Conservation (phyloP, 2,113 vertebrate species). For the Salvelinus sp. region DNA sequence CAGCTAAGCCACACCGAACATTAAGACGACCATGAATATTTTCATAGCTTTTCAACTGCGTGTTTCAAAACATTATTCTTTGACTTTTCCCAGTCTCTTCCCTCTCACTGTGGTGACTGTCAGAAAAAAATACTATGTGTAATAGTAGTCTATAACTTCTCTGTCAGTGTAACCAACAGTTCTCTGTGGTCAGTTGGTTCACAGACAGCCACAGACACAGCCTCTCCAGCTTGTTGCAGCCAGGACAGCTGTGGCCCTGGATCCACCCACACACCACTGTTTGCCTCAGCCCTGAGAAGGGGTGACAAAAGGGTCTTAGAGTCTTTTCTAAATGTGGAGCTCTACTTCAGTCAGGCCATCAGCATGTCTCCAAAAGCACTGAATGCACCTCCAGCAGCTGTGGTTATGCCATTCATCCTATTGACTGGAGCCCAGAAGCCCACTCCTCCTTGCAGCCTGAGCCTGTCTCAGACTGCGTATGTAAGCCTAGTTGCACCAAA, state of each 20-base stretch:
- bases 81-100: neutral
- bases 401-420: constrained; percentile 42
- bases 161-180: neutral
- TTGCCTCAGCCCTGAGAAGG: constrained; percentile 31
- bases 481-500: constrained; percentile 6
- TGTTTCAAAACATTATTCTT: constrained; percentile 8
- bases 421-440: constrained; percentile 19
- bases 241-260: constrained; percentile 49
- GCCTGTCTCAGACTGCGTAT: constrained; percentile 5
- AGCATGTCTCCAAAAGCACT: constrained; percentile 31
- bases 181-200: neutral
- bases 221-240: constrained; percentile 12
- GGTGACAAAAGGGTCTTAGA: constrained; percentile 52
- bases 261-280: constrained; percentile 28
- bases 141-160: too few relatives aligned
- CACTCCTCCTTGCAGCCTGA: constrained; percentile 21
- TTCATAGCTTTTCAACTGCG: neutral
- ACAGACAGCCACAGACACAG: neutral
- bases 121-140: too few relatives aligned
- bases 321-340: constrained; percentile 46
- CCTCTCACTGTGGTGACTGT: neutral
- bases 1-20: too few relatives aligned
- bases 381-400: constrained; percentile 44
- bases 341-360: constrained; percentile 45
- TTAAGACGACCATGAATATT: neutral